Base-by-base conservation (phyloP, 2,888 invertebrate genomes). In the Nowickia ferox region DNA sequence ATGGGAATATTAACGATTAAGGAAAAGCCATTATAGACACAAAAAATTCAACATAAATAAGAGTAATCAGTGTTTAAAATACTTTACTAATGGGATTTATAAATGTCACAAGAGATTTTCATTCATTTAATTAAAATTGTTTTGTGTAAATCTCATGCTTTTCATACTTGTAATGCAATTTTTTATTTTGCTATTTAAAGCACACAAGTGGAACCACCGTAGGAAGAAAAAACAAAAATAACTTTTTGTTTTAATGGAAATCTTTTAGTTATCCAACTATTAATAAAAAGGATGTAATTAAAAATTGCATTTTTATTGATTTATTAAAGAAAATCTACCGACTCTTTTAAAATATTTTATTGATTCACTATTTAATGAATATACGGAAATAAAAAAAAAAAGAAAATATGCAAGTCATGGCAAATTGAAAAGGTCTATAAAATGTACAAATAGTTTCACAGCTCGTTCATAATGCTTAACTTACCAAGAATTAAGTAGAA, bases 1-100 rank as follows among this genome's bases (percentile, higher is more conserved):
- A 86, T 86, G 83, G 72, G 86, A 86, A 86, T 76, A 83, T 79
- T 80, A 83, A 72, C 86, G 83, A 86, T 86, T 86, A 86, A 80
- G 75, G 65, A 66, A 75, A 72, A 76, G 15, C 9, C 42, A 72
- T 51, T 11, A 72, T 51, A 53, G 51, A 71, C 11, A 68, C 22
- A 74, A 68, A 19, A 42, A 61, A 40, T 22, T 48, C 38, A 30
- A 51, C 77, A 83, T 68, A 55, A 74, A 80, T 74, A 61, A 68
- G 22, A 80, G 79, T 72, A 83, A 86, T 83, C 83, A 86, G 79
- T 86, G 83, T 77, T 86, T 83, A 76, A 83, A 86, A 83, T 86
- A 69, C 86, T 80, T 76, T 74, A 76, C 86, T 86, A 83, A 86
- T 86, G 86, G 86, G 83, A 83, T 83, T 83, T 86, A 86, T 83